Percentiles rank a stretch among this genome's conserved stretches.
phyloP scores from a whole-genome alignment of 1,140 invertebrate genomes.

The Schlechtendalia chinensis region DNA sequence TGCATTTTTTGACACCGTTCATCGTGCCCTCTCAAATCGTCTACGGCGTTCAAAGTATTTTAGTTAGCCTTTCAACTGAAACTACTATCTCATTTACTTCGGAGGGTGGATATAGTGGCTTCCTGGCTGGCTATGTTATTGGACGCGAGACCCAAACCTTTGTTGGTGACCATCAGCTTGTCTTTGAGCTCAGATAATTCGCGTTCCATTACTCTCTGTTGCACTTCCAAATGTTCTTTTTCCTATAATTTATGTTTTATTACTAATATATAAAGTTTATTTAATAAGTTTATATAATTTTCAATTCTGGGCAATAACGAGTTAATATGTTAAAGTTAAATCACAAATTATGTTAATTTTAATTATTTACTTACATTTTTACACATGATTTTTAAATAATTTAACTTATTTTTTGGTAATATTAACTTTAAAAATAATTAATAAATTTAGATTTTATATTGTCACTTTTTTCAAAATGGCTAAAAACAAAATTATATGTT shows the following conservation, averaged over 20 bases:
- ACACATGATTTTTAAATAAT: too few relatives aligned
- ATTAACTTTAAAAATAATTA: too few relatives aligned
- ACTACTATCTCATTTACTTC: not conserved
- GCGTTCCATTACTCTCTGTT: slow-evolving; percentile 65
- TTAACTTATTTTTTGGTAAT: too few relatives aligned
- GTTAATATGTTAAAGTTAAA: too few relatives aligned
- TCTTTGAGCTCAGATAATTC: slow-evolving; percentile 67
- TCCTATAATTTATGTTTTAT: slow-evolving; percentile 58
- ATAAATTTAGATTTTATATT: too few relatives aligned
- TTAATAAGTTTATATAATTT: too few relatives aligned
- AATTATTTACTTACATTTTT: too few relatives aligned
- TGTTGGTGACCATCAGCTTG: slow-evolving; percentile 63
- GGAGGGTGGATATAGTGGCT: slow-evolving; percentile 64
- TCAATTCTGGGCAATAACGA: too few relatives aligned
- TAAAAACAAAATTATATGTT: too few relatives aligned
- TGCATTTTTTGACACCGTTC: slow-evolving; percentile 67
- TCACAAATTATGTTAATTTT: too few relatives aligned
- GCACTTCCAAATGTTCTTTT: slow-evolving; percentile 67
- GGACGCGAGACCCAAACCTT: slow-evolving; percentile 66
- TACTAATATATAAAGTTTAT: too few relatives aligned
- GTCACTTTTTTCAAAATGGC: too few relatives aligned
- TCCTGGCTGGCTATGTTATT: slow-evolving; percentile 69
- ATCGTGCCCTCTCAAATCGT: slow-evolving; percentile 68
- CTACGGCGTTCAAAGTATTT: slow-evolving; percentile 56
- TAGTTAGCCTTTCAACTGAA: slow-evolving; percentile 9